Percentiles rank a stretch among this genome's conserved stretches.
phyloP scores from a whole-genome alignment of 1,140 invertebrate genomes.

The Colletes gigas region DNA sequence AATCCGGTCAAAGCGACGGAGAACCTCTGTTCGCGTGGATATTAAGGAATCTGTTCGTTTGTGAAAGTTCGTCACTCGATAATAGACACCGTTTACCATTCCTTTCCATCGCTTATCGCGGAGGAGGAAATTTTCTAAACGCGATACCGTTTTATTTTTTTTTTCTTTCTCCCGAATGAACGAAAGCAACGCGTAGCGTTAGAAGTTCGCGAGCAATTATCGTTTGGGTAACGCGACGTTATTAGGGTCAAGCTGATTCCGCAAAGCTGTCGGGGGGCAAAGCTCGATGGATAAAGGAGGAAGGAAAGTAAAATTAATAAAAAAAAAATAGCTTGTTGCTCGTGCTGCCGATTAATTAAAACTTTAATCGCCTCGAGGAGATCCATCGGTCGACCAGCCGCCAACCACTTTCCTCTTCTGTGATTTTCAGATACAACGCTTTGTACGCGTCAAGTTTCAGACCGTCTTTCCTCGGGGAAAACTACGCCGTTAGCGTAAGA shows the following conservation, averaged over 20 bases:
- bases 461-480: background rate
- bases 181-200: conserved; percentile 4
- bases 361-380: conserved; percentile 16
- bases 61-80: background rate
- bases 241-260: conserved; percentile 15
- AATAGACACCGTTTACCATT: background rate
- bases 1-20: background rate
- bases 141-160: background rate
- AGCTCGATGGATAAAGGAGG: background rate
- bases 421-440: background rate
- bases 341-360: conserved; percentile 45
- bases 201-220: conserved; percentile 17
- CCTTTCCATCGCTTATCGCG: background rate
- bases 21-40: background rate
- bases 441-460: background rate
- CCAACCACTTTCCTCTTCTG: background rate
- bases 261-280: background rate
- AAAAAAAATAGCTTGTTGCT: conserved; percentile 5
- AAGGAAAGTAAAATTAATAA: conserved; percentile 11
- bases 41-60: background rate
- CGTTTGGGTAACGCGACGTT: background rate
- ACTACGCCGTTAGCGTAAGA: background rate
- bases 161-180: background rate
- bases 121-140: background rate
- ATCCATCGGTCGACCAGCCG: conserved; percentile 16